Evolutionary conservation across 2,797 vertebrate species (phyloP).

Genomic region (Chelidonichthys spinosus): DNA sequence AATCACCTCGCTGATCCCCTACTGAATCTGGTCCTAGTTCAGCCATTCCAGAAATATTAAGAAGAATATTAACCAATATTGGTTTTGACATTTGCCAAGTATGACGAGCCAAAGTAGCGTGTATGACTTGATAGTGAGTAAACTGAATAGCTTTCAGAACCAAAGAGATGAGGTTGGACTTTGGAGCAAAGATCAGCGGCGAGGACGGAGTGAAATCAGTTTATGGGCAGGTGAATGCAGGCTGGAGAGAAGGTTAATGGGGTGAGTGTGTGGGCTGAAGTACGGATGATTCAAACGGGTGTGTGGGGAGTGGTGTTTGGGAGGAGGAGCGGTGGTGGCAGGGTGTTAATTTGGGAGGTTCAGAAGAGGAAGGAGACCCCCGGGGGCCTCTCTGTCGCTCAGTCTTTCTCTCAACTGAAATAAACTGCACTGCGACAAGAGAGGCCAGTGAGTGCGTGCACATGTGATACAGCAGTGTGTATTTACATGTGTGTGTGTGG

Average conservation of each 20-base stretch:
- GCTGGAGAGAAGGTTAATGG: slow-evolving; percentile 27
- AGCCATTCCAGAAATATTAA: slow-evolving; percentile 3
- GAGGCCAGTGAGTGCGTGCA: slow-evolving; percentile 56
- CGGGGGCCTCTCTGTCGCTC: slow-evolving; percentile 17
- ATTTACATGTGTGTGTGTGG: slow-evolving; percentile 39
- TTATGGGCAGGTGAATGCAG: slow-evolving; percentile 28
- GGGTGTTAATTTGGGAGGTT: slow-evolving; percentile 59
- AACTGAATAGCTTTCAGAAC: slow-evolving; percentile 18
- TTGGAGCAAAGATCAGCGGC: neutral
- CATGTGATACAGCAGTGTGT: slow-evolving; percentile 73
- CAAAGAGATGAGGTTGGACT: slow-evolving; percentile 9
- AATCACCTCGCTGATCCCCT: neutral
- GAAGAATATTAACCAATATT: neutral
- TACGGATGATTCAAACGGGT: slow-evolving; percentile 36
- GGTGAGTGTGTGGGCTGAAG: slow-evolving; percentile 30
- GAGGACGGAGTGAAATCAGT: slow-evolving; percentile 8
- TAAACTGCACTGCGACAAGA: slow-evolving; percentile 63
- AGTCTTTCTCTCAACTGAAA: slow-evolving; percentile 37
- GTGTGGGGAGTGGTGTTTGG: slow-evolving; percentile 32
- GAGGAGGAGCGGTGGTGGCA: slow-evolving; percentile 47
- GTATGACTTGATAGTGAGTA: slow-evolving; percentile 5
- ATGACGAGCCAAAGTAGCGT: neutral
- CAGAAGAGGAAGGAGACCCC: slow-evolving; percentile 49
- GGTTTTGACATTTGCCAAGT: slow-evolving; percentile 11
- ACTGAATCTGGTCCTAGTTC: neutral